phyloP scores from a whole-genome alignment of 37 sponge, comb jelly and placozoan species.

The Aphrocallistes beatrix region DNA sequence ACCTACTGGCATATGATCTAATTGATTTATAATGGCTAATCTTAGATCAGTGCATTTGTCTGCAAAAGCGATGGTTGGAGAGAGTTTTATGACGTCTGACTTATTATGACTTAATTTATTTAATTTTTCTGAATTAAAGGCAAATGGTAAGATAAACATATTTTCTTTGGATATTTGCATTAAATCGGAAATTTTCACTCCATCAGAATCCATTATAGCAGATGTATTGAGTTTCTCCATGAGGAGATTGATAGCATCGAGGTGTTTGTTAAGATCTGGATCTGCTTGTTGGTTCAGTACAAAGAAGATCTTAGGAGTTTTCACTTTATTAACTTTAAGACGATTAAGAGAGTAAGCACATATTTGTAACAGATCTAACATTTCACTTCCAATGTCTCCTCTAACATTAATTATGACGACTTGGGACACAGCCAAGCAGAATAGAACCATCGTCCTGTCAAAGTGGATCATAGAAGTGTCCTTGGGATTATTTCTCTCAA shows the following conservation, averaged over 20 bases:
- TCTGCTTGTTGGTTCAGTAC: conserved; percentile 17
- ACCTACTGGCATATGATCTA: too few species aligned
- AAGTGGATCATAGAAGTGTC: not conserved
- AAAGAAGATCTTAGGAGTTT: not conserved
- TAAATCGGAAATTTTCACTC: not conserved
- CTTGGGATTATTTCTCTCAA: not conserved
- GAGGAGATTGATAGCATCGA: not conserved
- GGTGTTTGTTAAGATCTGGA: not conserved
- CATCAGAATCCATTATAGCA: not conserved
- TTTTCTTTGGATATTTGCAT: not conserved
- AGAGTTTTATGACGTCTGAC: too few species aligned
- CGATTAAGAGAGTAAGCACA: not conserved
- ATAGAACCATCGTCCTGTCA: conserved; percentile 7
- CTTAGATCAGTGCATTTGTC: too few species aligned
- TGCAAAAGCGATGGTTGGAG: too few species aligned
- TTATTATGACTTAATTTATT: not conserved
- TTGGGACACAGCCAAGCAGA: conserved; percentile 6
- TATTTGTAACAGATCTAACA: not conserved
- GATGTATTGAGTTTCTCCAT: not conserved
- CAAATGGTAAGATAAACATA: not conserved
- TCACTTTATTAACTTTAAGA: not conserved
- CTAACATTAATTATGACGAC: not conserved
- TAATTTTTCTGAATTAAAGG: not conserved
- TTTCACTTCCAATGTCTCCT: not conserved
- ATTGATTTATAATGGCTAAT: too few species aligned